Evolutionary conservation across 1,140 invertebrate species (phyloP), one percentile per base, ranked within the genome.

Genomic region (Psix sp.): DNA sequence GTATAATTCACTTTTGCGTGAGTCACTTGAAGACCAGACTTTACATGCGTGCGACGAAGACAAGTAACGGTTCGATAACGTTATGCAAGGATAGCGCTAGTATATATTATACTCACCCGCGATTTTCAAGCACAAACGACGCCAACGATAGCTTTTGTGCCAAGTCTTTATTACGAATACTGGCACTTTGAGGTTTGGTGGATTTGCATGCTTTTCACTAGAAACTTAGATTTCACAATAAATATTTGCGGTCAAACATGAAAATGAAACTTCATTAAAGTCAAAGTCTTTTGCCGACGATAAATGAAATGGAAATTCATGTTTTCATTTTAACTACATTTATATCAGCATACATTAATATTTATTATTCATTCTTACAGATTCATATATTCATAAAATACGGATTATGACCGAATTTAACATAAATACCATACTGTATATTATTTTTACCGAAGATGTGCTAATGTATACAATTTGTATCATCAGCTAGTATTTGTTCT

Each of bases 1-100:
- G 89, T 90, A 90, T 90, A 90, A 90, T 90, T 90, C 89, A 89
- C 89, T 90, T 90, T 90, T 89, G 88, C 88, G 88, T 89, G 89
- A 90, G 89, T 89, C 89, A 90, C 88, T 89, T 89, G 86, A 86
- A 87, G 82, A 83, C 78, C 78, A 76, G 77, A 72, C 62, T 66
- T 57, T 71, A 62, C 60, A 75, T 65, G 73, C 65, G 57, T 65
- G 68, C 62, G 59, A 73, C 70, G 70, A 74, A 77, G 74, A 73
- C 74, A 73, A 62, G 70, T 66, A 60, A 74, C 62, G 59, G 60
- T 57, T 48, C 42, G 65, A 73, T 72, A 82, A 79, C 79, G 76
- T 67, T 62, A 59, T 74, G 73, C 68, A 74, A 81, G 80, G 79
- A 81, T 79, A 76, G 67, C 76, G 63, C 65, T 65, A 72, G 82